Base-by-base conservation (phyloP, 1,140 invertebrate species). In the Camponotus vicinus region DNA sequence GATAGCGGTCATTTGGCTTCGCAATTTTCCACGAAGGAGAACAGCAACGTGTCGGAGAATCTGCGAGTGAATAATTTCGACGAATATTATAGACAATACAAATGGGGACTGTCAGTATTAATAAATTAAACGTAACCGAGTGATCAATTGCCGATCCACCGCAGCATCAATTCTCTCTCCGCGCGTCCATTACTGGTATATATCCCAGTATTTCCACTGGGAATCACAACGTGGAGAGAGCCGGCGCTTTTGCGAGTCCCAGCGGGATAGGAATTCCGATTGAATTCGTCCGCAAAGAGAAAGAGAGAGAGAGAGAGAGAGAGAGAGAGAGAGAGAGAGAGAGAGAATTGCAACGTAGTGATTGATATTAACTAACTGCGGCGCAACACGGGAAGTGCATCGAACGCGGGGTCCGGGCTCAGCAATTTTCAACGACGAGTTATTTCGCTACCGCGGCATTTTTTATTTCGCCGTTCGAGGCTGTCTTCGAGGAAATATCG, bases 361-460 rank as follows among this genome's bases (percentile, higher is more conserved):
- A 76, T 80, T 84, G 69, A n/a, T 78, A 90, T 91, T 86, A 90
- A 90, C 78, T 87, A 55, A 80, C 57, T 37, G 85, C 40, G 63
- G 57, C 40, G 59, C 45, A 57, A 63, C 59, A 66, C 52, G 80
- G 64, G 73, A 88, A 90, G 86, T 83, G 70, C 59, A 85, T 71
- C 55, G 49, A 70, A 32, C 64, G 70, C 61, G 34, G 32, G 61
- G 49, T 71, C 57, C 34, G 49, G 49, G 69, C 88, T 86, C 75
- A 82, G 87, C 87, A 82, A 89, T 88, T 89, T 89, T 82, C 87
- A 61, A 52, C 70, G 55, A 45, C 55, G 69, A 86, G 88, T 90
- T 87, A 89, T 90, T 90, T 87, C 76, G 88, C 86, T 80, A 52
- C 32, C 27, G 80, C 76, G 78, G 80, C 80, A 69, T 83, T 75